A percentile compares a stretch with the other conserved stretches of the same genome.
Conservation (phyloP, 2,888 invertebrate genomes). For the Drosophila anceps region DNA sequence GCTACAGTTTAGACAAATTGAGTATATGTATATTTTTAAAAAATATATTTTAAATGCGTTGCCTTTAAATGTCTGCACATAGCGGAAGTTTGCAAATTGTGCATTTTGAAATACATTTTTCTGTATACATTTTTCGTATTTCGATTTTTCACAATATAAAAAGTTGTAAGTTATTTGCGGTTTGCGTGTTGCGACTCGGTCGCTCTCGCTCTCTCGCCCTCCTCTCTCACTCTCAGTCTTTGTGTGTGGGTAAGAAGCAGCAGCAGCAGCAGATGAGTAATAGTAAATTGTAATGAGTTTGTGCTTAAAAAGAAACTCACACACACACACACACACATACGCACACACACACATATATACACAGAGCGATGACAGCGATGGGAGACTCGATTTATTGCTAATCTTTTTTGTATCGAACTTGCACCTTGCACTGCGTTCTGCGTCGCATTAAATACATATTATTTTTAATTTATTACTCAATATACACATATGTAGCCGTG, state of each 20-base stretch:
- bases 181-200: slow-evolving; percentile 28
- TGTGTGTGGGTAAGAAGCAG: slow-evolving; percentile 24
- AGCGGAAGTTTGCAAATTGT: slow-evolving; percentile 38
- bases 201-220: background rate
- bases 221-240: background rate
- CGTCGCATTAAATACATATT: slow-evolving; percentile 52
- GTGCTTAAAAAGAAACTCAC: slow-evolving; percentile 60
- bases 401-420: slow-evolving; percentile 59
- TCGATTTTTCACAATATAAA: slow-evolving; percentile 51
- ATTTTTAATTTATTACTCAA: slow-evolving; percentile 71
- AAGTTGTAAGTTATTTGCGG: slow-evolving; percentile 38
- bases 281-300: slow-evolving; percentile 68
- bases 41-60: slow-evolving; percentile 32
- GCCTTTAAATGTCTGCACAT: slow-evolving; percentile 15
- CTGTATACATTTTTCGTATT: slow-evolving; percentile 42
- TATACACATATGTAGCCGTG: slow-evolving; percentile 36
- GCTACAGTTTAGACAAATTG: slow-evolving; percentile 60
- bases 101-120: slow-evolving; percentile 48
- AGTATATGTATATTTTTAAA: slow-evolving; percentile 7
- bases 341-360: slow-evolving; percentile 12
- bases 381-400: slow-evolving; percentile 55
- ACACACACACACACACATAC: slow-evolving; percentile 24
- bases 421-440: slow-evolving; percentile 58
- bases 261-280: slow-evolving; percentile 54
- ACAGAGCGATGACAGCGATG: slow-evolving; percentile 31